Percentiles rank a stretch among this genome's conserved stretches.
phyloP scores from a whole-genome alignment of 2,888 invertebrate species.

The Parthenolecanium corni region DNA sequence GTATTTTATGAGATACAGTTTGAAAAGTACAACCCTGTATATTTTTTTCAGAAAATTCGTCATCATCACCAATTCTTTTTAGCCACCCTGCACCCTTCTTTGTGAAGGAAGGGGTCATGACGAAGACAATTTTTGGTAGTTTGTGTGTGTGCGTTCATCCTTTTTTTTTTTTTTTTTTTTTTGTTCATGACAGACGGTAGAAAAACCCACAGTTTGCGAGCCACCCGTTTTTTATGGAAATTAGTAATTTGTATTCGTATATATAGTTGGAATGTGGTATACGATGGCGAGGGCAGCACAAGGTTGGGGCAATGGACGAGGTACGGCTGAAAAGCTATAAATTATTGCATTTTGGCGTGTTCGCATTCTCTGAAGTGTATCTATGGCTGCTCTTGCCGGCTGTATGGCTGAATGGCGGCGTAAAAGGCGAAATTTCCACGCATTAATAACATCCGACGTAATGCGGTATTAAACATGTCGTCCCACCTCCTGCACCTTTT shows the following conservation, averaged over 20 bases:
- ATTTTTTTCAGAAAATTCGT: too few relatives aligned
- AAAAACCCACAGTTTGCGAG: constrained; percentile 11
- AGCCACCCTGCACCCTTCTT: background rate
- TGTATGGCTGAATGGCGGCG: background rate
- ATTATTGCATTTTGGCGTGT: constrained; percentile 27
- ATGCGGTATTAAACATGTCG: constrained; percentile 26
- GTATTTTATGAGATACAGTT: too few relatives aligned
- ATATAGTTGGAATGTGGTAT: constrained; percentile 25
- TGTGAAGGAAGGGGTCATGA: too few relatives aligned
- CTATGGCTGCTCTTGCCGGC: too few relatives aligned
- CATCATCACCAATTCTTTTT: background rate
- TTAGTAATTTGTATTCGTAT: constrained; percentile 29
- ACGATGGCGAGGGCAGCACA: background rate
- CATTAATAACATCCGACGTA: constrained; percentile 27
- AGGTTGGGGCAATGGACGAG: background rate
- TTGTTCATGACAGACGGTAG: constrained; percentile 18
- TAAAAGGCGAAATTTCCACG: constrained; percentile 24
- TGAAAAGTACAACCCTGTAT: too few relatives aligned
- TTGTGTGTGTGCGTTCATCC: background rate
- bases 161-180: too few relatives aligned
- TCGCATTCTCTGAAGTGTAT: constrained; percentile 22
- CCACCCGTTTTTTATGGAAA: constrained; percentile 26
- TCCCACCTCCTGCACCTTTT: background rate
- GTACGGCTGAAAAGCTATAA: constrained; percentile 20
- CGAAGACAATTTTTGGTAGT: too few relatives aligned